Evolutionary conservation across 2,113 vertebrate species (phyloP).

Genomic region (Corydoras maculifer): DNA sequence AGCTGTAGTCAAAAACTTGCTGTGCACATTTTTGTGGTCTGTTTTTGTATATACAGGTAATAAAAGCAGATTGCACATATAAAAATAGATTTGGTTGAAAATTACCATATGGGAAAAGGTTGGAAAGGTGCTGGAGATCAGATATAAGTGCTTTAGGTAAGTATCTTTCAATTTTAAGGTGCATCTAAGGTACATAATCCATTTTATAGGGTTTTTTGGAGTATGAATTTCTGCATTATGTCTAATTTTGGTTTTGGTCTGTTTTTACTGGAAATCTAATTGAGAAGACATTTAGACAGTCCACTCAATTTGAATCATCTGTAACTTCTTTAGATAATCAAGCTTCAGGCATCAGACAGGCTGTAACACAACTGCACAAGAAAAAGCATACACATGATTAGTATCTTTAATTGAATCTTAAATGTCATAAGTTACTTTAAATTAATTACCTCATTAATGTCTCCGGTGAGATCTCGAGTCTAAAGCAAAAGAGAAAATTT

Average conservation of each 20-base stretch:
- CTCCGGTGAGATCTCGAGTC: constrained; percentile 26
- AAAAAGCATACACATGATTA: background rate
- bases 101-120: too few relatives aligned
- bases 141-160: background rate
- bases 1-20: too few relatives aligned
- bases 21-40: too few relatives aligned
- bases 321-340: too few relatives aligned
- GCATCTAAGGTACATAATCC: background rate
- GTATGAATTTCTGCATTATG: too few relatives aligned
- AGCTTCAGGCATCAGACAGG: background rate
- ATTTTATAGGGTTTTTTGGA: background rate
- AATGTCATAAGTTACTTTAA: background rate
- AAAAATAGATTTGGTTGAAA: background rate
- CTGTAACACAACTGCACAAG: background rate
- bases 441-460: constrained; percentile 18
- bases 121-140: constrained; percentile 3
- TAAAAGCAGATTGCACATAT: background rate
- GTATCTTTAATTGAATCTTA: background rate
- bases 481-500: background rate
- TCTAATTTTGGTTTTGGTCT: background rate
- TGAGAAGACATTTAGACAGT: background rate
- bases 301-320: too few relatives aligned
- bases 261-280: background rate
- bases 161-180: background rate
- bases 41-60: too few relatives aligned